Evolutionary conservation across 2,888 invertebrate genomes (phyloP).

Genomic region (Glaucopsyche alexis): DNA sequence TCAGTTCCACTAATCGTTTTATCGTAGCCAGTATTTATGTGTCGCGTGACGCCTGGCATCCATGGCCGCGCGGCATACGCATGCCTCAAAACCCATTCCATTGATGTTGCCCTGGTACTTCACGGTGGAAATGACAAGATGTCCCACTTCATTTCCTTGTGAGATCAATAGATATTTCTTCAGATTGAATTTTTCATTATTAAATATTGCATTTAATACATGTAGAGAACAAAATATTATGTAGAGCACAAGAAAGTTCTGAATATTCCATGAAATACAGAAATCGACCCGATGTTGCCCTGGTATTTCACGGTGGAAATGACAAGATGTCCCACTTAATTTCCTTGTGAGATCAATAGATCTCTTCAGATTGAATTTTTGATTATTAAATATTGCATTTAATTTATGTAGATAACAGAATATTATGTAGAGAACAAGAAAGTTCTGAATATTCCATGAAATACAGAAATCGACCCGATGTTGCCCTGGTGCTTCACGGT

Average conservation of each 20-base stretch:
- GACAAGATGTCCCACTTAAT: conserved; percentile 39
- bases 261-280: no score
- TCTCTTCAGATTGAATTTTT: neutral
- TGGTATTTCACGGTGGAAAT: conserved; percentile 43
- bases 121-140: conserved; percentile 42
- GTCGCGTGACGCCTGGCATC: conserved; percentile 39
- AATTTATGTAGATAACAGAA: no score
- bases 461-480: no score
- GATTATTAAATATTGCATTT: neutral
- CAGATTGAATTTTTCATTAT: neutral
- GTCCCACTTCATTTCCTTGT: conserved; percentile 37
- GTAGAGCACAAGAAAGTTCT: no score
- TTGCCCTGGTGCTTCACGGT: no score
- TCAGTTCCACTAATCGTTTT: neutral
- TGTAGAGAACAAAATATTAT: no score
- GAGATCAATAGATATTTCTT: neutral
- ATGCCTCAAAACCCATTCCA: conserved; percentile 49
- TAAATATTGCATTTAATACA: neutral
- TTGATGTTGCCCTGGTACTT: conserved; percentile 47
- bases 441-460: no score
- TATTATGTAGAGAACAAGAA: no score
- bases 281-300: conserved; percentile 42
- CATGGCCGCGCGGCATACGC: conserved; percentile 52
- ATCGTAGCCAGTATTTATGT: conserved; percentile 20
- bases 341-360: conserved; percentile 27